Conservation (phyloP, 2,888 invertebrate species). For the Dilophus febrilis region DNA sequence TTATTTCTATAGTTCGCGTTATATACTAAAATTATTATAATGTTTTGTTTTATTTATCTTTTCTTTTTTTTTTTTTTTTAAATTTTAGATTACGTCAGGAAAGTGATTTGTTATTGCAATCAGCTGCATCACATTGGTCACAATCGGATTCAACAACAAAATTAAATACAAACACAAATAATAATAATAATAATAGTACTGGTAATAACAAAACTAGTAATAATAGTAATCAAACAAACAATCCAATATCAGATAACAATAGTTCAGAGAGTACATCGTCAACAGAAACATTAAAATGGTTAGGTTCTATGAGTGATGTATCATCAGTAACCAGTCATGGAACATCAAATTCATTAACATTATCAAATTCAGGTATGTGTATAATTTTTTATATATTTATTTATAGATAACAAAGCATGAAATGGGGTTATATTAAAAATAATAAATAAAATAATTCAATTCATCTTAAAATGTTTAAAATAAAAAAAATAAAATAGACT, state of each 20-base stretch:
- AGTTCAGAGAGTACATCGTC: constrained; percentile 34
- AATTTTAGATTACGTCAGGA: constrained; percentile 28
- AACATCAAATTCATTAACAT: constrained; percentile 32
- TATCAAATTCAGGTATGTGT: constrained; percentile 27
- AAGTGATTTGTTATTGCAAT: constrained; percentile 29
- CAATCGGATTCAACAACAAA: constrained; percentile 20
- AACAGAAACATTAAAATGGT: constrained; percentile 65
- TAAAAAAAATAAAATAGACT: too few relatives aligned
- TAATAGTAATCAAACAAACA: constrained; percentile 5
- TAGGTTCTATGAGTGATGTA: constrained; percentile 57
- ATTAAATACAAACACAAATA: background rate
- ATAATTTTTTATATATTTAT: background rate
- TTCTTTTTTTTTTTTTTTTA: too few relatives aligned
- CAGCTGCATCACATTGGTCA: constrained; percentile 29
- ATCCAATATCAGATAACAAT: constrained; percentile 17
- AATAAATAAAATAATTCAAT: too few relatives aligned
- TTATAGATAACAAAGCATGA: too few relatives aligned
- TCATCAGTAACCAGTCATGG: constrained; percentile 44
- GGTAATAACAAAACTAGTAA: constrained; percentile 5
- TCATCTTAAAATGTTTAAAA: too few relatives aligned
- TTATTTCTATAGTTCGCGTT: too few relatives aligned
- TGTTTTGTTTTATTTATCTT: too few relatives aligned
- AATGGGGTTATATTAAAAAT: too few relatives aligned
- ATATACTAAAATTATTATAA: too few relatives aligned
- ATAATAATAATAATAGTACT: constrained; percentile 4